These are phyloP conservation scores for Teleogryllus oceanicus DNA, from an alignment of 2,888 invertebrate species.

Conservation along the genomic window DNA sequence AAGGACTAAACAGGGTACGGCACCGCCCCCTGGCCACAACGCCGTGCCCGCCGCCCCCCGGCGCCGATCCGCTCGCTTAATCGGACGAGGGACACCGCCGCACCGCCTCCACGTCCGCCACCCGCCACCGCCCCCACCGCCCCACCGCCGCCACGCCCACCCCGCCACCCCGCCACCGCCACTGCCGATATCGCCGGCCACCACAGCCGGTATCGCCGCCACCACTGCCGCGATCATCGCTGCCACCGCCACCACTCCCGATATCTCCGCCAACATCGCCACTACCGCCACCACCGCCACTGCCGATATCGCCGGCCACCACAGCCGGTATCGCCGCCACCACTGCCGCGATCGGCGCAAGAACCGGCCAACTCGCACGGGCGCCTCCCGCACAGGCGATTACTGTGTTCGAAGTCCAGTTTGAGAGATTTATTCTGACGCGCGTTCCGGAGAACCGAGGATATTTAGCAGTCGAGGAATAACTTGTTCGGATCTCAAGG, in stretches of 20 bases:
- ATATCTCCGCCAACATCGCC: no score
- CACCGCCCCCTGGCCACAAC: background rate
- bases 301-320: background rate
- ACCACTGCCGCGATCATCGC: background rate
- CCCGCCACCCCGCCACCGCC: background rate
- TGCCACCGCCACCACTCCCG: background rate
- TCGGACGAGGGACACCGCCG: background rate
- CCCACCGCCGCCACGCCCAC: background rate
- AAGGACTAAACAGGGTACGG: background rate
- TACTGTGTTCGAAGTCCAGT: slow-evolving; percentile 18
- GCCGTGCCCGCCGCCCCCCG: background rate
- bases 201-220: background rate
- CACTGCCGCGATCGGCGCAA: background rate
- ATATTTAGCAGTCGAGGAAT: background rate
- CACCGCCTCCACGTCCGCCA: background rate
- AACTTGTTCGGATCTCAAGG: slow-evolving; percentile 18
- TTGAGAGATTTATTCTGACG: slow-evolving; percentile 1
- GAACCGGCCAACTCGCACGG: background rate
- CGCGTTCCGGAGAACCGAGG: background rate
- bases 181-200: background rate
- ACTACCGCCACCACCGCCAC: background rate
- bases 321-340: background rate
- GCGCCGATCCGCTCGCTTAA: no score
- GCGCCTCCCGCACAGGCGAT: background rate
- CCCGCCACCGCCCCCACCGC: background rate